Evolutionary conservation across 2,113 vertebrate species (phyloP).

Genomic region (Glareola pratincola): DNA sequence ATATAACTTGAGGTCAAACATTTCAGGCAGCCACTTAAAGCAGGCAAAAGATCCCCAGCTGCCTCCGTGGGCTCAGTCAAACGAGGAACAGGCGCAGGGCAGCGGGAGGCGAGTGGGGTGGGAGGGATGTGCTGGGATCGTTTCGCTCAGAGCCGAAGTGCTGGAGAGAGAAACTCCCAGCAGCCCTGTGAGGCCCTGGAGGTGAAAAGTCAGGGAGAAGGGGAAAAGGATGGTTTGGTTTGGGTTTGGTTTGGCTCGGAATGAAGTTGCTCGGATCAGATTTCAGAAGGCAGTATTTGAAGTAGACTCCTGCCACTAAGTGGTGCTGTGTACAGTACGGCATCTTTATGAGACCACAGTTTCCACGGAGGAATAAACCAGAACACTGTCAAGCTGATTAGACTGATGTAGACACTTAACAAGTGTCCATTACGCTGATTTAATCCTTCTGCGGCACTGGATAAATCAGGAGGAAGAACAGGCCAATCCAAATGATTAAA

Average conservation of each 20-base stretch:
- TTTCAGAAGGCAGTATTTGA: background rate
- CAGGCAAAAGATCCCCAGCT: background rate
- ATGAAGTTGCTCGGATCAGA: accelerated
- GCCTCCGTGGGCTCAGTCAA: accelerated
- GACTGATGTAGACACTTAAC: background rate
- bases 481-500: slow-evolving; percentile 9
- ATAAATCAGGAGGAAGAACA: slow-evolving; percentile 2
- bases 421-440: background rate
- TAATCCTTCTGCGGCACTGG: background rate
- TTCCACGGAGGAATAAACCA: background rate
- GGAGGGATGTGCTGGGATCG: accelerated
- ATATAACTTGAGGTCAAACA: background rate
- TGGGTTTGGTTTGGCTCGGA: background rate
- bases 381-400: background rate
- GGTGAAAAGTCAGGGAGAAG: background rate
- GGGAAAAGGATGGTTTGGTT: background rate
- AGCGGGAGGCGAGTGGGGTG: accelerated
- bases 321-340: slow-evolving; percentile 52
- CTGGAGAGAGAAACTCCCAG: background rate
- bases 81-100: accelerated
- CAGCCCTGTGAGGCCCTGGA: accelerated
- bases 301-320: slow-evolving; percentile 47
- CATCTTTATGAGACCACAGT: background rate
- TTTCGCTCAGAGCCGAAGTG: background rate
- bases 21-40: background rate